Evolutionary conservation across 2,797 vertebrate genomes (phyloP), one percentile per base, ranked within the genome.

Genomic region (Xenopus petersii): DNA sequence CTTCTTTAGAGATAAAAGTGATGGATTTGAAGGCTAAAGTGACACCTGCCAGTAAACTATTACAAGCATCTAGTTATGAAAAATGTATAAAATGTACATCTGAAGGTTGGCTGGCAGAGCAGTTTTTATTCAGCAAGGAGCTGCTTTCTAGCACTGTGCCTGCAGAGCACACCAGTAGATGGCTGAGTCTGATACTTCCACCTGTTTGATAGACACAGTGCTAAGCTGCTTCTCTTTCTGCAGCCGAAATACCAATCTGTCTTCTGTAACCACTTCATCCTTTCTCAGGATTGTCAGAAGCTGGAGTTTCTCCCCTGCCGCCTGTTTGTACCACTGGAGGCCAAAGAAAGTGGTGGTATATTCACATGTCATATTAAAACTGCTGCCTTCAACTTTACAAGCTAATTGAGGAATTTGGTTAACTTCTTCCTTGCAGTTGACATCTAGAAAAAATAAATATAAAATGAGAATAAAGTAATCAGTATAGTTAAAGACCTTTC

Each of bases 71-170:
- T 42, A 42, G 5, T 2, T 42, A 30, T 42, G 8, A 6, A 6
- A 4, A 36, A 36, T 6, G 6, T 36, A 36, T 6, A 36, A 36
- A 3, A 36, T 3, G 3, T 4, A 4, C 33, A 36, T 42, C 36
- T 42, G 1, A 42, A 42, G 6, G 36, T 42, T 42, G 36, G 6
- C 8, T 42, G 36, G 36, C 36, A 36, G 33, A 55, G 54, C 13
- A 17, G 54, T 86, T 86, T 83, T 3, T 13, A 85, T 36, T n/a
- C 9, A 2, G 79, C 47, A 17, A 42, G 66, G 79, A 79, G 74
- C 64, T 80, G 82, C 58, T 47, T 59, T 60, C 0, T 17, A 0
- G 46, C 67, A 54, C 77, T 5, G 84, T 86, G 85, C 74, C 66
- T 65, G 73, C 49, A 58, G 0, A 0, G 51, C 47, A 6, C 17